A percentile compares a stretch with the other conserved stretches of the same genome.
These are phyloP conservation scores for Pseudorasbora parva DNA, from an alignment of 2,113 vertebrate genomes.

Conservation along the genomic window DNA sequence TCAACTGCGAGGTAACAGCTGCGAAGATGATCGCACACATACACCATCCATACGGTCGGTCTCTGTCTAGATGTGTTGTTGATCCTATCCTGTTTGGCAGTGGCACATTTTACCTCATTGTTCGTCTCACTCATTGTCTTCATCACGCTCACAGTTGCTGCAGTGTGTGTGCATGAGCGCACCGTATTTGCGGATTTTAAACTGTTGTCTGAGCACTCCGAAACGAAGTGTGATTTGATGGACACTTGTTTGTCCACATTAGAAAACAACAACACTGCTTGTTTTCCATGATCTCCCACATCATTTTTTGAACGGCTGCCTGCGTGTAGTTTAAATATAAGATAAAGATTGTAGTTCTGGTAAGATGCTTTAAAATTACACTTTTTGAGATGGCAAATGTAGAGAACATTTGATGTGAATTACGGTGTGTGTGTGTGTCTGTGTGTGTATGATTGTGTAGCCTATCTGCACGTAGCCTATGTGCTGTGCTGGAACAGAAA, in stretches of 20 bases:
- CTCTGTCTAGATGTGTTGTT: conserved; percentile 34
- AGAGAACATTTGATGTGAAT: not conserved
- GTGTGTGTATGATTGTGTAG: conserved; percentile 24
- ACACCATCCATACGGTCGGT: conserved; percentile 2
- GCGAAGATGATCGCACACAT: conserved; percentile 33
- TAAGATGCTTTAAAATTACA: not conserved
- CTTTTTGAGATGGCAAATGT: not conserved
- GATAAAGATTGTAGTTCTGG: not conserved
- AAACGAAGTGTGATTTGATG: conserved; percentile 54
- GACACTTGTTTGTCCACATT: conserved; percentile 53
- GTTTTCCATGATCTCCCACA: conserved; percentile 28
- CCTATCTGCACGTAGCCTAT: conserved; percentile 4
- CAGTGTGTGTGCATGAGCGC: not conserved
- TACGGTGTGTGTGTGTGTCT: not conserved
- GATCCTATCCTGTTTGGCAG: conserved; percentile 34
- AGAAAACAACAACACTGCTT: conserved; percentile 49
- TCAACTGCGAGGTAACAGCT: conserved; percentile 30
- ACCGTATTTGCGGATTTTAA: conserved; percentile 32
- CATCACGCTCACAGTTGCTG: conserved; percentile 8
- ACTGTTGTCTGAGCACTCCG: conserved; percentile 41
- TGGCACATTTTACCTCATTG: conserved; percentile 42
- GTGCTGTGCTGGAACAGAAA: conserved; percentile 41
- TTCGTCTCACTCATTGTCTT: conserved; percentile 42
- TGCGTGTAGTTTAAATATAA: not conserved
- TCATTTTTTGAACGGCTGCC: conserved; percentile 1